phyloP scores from a whole-genome alignment of 2,888 invertebrate species.

The Mythimna ferrago region DNA sequence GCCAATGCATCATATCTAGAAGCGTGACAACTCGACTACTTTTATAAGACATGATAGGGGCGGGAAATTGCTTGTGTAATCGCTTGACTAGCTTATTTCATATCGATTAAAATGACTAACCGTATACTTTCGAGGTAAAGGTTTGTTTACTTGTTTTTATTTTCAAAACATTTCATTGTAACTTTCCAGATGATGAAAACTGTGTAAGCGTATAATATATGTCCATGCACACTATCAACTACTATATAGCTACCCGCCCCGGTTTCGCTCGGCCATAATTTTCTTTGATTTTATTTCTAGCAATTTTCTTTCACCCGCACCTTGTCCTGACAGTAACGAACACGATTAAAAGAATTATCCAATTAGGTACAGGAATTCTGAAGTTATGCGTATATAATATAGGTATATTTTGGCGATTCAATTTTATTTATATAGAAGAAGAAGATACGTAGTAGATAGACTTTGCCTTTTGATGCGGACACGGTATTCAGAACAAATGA shows the following conservation, averaged over 20 bases:
- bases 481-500: conserved; percentile 9
- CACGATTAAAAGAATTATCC: background rate
- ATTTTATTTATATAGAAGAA: background rate
- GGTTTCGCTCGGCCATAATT: too few relatives aligned
- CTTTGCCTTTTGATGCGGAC: background rate
- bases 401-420: background rate
- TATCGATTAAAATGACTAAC: conserved; percentile 31
- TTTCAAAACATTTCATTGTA: background rate
- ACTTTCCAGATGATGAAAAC: background rate
- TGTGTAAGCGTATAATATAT: too few relatives aligned
- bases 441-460: background rate
- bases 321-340: too few relatives aligned
- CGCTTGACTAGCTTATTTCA: conserved; percentile 19
- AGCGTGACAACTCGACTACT: conserved; percentile 42
- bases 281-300: too few relatives aligned
- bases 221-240: background rate
- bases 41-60: conserved; percentile 56
- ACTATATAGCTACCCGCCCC: background rate
- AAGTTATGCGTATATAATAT: background rate
- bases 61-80: conserved; percentile 33
- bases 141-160: too few relatives aligned
- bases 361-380: background rate
- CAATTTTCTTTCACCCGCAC: too few relatives aligned
- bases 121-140: background rate
- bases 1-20: conserved; percentile 54